These are phyloP conservation scores for Gephyroberyx darwinii DNA, from an alignment of 2,797 vertebrate species.

Conservation along the genomic window DNA sequence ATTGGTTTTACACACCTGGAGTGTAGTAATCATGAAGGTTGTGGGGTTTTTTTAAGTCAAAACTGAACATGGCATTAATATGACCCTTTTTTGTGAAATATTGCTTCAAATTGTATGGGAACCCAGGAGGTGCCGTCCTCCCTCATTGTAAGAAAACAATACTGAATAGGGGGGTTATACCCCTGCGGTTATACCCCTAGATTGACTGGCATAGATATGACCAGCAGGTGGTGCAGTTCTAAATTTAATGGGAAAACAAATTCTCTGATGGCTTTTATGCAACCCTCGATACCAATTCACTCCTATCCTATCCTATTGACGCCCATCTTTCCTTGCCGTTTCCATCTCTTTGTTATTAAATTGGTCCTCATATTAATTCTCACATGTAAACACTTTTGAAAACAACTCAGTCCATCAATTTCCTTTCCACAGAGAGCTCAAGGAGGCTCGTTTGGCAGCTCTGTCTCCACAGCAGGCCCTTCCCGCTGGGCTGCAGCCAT, in stretches of 20 bases:
- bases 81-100: not conserved
- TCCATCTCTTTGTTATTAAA: not conserved
- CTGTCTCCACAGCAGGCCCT: conserved; percentile 71
- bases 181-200: not conserved
- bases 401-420: not conserved
- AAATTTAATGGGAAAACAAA: not conserved
- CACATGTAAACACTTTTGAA: not conserved
- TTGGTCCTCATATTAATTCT: not conserved
- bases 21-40: too few relatives aligned
- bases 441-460: conserved; percentile 86
- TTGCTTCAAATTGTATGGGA: too few relatives aligned
- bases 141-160: too few relatives aligned
- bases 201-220: not conserved
- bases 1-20: too few relatives aligned
- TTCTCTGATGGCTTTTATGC: not conserved
- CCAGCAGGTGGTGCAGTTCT: conserved; percentile 38
- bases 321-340: too few relatives aligned
- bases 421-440: conserved; percentile 84
- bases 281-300: not conserved
- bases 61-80: too few relatives aligned
- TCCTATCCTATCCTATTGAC: too few relatives aligned
- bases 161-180: too few relatives aligned
- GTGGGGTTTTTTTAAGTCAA: too few relatives aligned
- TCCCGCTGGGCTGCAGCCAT: conserved; percentile 28
- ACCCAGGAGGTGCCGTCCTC: too few relatives aligned